Percentiles rank a stretch among this genome's conserved stretches.
These are phyloP conservation scores for Clunio marinus DNA, from an alignment of 2,888 invertebrate species.

Conservation along the genomic window DNA sequence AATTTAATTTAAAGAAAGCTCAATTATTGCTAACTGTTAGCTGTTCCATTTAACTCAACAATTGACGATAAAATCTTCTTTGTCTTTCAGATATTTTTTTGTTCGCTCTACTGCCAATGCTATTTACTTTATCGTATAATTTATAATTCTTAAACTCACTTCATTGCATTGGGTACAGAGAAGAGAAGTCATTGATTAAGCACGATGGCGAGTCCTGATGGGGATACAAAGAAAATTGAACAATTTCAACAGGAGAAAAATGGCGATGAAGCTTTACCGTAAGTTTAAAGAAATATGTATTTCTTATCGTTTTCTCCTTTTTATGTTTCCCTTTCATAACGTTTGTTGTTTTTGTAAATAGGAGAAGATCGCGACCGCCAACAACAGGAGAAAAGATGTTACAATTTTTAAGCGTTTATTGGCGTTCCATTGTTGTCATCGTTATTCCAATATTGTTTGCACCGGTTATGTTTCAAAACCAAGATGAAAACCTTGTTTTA, in stretches of 20 bases:
- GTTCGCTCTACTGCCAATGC: constrained; percentile 5
- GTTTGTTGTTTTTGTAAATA: too few species aligned
- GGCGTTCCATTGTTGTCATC: constrained; percentile 69
- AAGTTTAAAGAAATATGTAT: not conserved
- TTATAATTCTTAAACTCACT: not conserved
- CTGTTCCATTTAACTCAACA: too few species aligned
- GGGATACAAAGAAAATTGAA: constrained; percentile 3
- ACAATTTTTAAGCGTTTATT: constrained; percentile 61
- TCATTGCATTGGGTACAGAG: not conserved
- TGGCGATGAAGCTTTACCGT: constrained; percentile 36
- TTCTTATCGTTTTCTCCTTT: not conserved
- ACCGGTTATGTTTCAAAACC: constrained; percentile 53
- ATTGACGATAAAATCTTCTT: too few species aligned
- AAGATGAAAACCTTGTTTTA: constrained; percentile 47
- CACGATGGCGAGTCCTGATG: constrained; percentile 29
- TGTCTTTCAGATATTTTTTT: too few species aligned
- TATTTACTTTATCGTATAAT: not conserved
- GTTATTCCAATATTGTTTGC: constrained; percentile 65
- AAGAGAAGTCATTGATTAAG: not conserved
- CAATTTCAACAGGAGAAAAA: constrained; percentile 30
- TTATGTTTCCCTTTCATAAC: too few species aligned
- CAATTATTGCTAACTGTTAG: too few species aligned
- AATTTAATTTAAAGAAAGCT: too few species aligned
- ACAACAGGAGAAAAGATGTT: constrained; percentile 39
- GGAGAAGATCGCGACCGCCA: too few species aligned